Evolutionary conservation across 2,888 invertebrate genomes (phyloP).

Genomic region (Eremobia ochroleuca): DNA sequence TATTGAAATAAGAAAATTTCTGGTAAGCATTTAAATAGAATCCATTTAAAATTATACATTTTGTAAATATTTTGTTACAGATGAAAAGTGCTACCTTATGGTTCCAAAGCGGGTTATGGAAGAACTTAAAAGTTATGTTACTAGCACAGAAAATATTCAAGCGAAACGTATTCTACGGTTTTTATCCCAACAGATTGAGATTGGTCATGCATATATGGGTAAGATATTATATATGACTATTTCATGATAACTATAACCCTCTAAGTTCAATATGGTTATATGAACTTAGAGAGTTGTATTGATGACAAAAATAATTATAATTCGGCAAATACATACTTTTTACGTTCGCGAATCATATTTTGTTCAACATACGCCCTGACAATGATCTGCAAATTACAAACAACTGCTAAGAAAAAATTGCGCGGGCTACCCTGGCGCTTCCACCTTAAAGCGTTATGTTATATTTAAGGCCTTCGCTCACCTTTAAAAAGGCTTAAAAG

Average conservation of each 20-base stretch:
- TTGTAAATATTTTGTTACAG: conserved; percentile 70
- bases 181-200: conserved; percentile 73
- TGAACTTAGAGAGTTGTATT: neutral
- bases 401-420: too few species aligned
- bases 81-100: conserved; percentile 77
- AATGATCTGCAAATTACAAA: neutral
- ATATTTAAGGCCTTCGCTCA: neutral
- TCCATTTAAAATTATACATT: neutral
- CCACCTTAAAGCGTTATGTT: neutral
- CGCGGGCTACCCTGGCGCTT: neutral
- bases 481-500: neutral
- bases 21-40: neutral
- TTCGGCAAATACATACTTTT: neutral
- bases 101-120: conserved; percentile 74
- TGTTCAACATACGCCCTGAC: neutral
- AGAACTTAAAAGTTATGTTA: conserved; percentile 58
- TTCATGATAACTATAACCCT: too few species aligned
- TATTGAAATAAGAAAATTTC: neutral
- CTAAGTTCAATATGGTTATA: neutral
- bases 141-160: conserved; percentile 57
- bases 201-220: conserved; percentile 75
- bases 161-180: conserved; percentile 75
- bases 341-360: neutral
- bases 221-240: conserved; percentile 47
- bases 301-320: neutral